These are phyloP conservation scores for Sorex fumeus DNA, from an alignment of 2,113 vertebrate species.

Conservation along the genomic window DNA sequence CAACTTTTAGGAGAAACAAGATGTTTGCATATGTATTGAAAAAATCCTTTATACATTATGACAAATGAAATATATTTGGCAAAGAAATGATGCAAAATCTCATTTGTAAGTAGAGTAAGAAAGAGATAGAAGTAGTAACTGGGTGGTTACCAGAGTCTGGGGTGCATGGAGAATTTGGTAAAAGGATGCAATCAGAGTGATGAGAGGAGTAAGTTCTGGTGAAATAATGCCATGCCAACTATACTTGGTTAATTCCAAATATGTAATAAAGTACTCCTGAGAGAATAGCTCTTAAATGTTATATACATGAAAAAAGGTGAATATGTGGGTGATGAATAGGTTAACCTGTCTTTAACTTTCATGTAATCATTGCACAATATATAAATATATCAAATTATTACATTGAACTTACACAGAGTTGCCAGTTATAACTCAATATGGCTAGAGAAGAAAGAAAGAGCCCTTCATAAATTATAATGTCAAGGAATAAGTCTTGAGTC, in stretches of 20 bases:
- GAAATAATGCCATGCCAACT: not conserved
- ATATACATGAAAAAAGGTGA: not conserved
- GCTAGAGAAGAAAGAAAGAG: not conserved
- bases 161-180: too few relatives aligned
- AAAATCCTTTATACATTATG: not conserved
- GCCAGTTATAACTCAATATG: not conserved
- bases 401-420: not conserved
- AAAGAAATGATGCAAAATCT: not conserved
- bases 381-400: not conserved
- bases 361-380: not conserved
- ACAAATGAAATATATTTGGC: not conserved
- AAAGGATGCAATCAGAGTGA: too few relatives aligned
- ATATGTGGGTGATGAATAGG: not conserved
- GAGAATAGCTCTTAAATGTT: not conserved
- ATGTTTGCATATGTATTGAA: not conserved
- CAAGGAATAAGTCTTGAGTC: not conserved
- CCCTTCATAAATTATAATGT: not conserved
- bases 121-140: not conserved
- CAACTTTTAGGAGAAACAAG: not conserved
- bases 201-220: not conserved
- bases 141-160: not conserved
- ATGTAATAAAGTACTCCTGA: too few relatives aligned
- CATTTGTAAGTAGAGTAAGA: not conserved
- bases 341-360: not conserved
- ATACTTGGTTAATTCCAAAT: too few relatives aligned